Conservation (phyloP, 2,113 vertebrate genomes). For the Gallinago paraguaiae region DNA sequence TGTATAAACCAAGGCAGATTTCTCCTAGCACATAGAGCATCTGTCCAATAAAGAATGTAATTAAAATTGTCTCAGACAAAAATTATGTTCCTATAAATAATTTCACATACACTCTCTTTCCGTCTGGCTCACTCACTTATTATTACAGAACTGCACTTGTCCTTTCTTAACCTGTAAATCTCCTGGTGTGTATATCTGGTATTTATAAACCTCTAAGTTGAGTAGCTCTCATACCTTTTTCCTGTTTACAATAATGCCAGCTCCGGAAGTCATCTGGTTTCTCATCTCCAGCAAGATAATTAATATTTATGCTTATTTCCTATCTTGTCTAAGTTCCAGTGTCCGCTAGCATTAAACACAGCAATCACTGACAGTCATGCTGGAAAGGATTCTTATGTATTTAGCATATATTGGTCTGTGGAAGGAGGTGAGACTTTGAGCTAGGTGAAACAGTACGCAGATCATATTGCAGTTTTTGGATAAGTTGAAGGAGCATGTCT, state of each 20-base stretch:
- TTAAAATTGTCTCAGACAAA: neutral
- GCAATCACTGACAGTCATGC: neutral
- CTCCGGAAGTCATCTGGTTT: conserved; percentile 2
- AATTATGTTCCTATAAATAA: neutral
- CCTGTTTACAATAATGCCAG: neutral
- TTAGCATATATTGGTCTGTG: neutral
- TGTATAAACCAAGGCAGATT: neutral
- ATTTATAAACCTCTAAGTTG: conserved; percentile 2
- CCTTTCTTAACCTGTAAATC: neutral
- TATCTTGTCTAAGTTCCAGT: neutral
- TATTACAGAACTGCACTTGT: neutral
- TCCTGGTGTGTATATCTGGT: neutral
- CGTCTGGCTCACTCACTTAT: neutral
- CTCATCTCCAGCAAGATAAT: conserved; percentile 2
- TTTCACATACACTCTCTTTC: neutral
- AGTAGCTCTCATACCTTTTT: neutral
- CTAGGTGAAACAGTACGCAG: neutral
- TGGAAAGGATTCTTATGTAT: neutral
- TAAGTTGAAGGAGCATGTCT: neutral
- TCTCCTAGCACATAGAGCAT: neutral
- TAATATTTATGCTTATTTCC: conserved; percentile 16
- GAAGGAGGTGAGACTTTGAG: neutral
- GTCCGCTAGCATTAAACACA: neutral
- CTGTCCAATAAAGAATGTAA: neutral
- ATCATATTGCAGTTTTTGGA: neutral